Evolutionary conservation across 2,113 vertebrate genomes (phyloP).

Genomic region (Ageneiosus marmoratus): DNA sequence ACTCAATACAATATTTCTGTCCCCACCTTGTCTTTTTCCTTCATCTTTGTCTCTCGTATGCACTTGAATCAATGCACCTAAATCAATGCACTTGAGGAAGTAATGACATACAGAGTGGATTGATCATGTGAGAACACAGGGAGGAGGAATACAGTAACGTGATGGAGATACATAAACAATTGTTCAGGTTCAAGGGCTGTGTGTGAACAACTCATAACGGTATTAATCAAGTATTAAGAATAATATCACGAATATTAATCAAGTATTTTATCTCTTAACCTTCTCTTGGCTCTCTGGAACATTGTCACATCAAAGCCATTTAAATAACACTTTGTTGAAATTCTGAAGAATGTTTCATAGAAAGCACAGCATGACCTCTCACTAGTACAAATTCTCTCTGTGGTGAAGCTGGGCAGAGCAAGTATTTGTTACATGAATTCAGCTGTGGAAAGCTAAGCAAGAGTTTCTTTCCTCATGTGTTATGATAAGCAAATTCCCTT

Average conservation of each 20-base stretch:
- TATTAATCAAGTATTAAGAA: too few relatives aligned
- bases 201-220: neutral
- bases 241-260: neutral
- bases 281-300: neutral
- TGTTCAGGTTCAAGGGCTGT: neutral
- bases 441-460: slow-evolving; percentile 26
- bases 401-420: slow-evolving; percentile 3
- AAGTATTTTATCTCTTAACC: neutral
- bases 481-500: slow-evolving; percentile 41
- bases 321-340: neutral
- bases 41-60: neutral
- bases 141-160: neutral
- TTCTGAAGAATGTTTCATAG: neutral
- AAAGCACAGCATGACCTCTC: slow-evolving; percentile 7
- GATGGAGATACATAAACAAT: neutral
- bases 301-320: neutral
- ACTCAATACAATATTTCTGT: slow-evolving; percentile 47
- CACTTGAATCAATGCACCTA: too few relatives aligned
- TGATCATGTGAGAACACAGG: slow-evolving; percentile 14
- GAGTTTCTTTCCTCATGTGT: slow-evolving; percentile 26
- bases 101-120: slow-evolving; percentile 34
- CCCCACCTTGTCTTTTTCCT: slow-evolving; percentile 19
- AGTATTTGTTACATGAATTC: slow-evolving; percentile 29
- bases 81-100: slow-evolving; percentile 17
- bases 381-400: slow-evolving; percentile 2